Evolutionary conservation across 1,140 invertebrate species (phyloP), one percentile per base, ranked within the genome.

Genomic region (Calephelis nemesis): DNA sequence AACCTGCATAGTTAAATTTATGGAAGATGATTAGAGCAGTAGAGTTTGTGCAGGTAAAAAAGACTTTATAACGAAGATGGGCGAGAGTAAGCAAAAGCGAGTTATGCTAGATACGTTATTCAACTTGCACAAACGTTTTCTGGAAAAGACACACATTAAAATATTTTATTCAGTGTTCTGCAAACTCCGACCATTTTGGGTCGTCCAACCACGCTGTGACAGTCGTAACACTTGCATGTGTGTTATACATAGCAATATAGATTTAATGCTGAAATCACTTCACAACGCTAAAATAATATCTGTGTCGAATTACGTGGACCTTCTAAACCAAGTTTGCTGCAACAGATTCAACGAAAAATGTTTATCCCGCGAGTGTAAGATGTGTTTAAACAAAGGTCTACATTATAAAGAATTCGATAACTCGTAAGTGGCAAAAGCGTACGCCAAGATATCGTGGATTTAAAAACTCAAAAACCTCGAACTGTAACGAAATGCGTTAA

Each of bases 31-130:
- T 40, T 65, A 30, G 39, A 50, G 19, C 47, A 65, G 45, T 47
- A 65, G 64, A 50, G n/a, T 52, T 52, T 52, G 13, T 52, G 50
- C 50, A 52, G 50, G 50, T 48, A 65, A 65, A 65, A 65, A 48
- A 52, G 48, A 65, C 47, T 65, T 49, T 65, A 48, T 65, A 49
- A 65, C 64, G 64, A 52, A 65, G 49, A 65, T 30, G 47, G 48
- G 64, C 45, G 48, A 65, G 30, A 15, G 64, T 48, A 65, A 65
- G 10, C 64, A 65, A 65, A 65, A 65, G 48, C 11, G 64, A 65
- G 30, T 65, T 65, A 47, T 65, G 45, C 47, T 65, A 39, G 64
- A 65, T 65, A 65, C 49, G 50, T 52, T 52, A 52, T 19, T 52
- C 50, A 52, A 52, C 50, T 62, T 62, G n/a, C 39, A 62, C 60